Evolutionary conservation across 2,113 vertebrate genomes (phyloP), one percentile per base, ranked within the genome.

Genomic region (Piprites chloris): DNA sequence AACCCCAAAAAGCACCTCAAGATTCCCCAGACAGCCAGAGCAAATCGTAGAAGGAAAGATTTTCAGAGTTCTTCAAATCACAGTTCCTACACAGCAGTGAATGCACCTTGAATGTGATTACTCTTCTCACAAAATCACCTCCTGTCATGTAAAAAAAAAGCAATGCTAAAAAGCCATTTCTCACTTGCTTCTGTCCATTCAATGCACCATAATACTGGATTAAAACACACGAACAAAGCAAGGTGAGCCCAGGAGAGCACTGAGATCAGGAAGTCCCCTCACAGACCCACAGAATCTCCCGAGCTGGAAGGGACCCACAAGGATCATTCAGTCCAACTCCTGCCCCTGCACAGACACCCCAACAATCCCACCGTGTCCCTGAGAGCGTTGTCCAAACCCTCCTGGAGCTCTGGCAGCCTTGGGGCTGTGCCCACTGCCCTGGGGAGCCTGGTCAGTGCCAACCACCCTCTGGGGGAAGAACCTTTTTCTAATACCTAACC

Each of bases 331-430:
- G 20, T 49, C 32, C 41, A 65, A 6, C 3, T 6, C 41, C 24
- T 7, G 9, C 5, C 23, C 42, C 35, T 65, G 35, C 35, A 2
- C 26, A 79, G 16, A 42, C 20, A 1, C 4, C 7, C 11, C 41
- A 65, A 5, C 22, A 63, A 12, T 5, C 13, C n/a, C 58, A 35
- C 2, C 35, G 16, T 18, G 26, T 0, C 24, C 42, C 50, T 73
- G 49, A 17, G 0, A 65, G 75, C 0, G 0, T 0, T 49, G 21
- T 2, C 49, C 67, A 32, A 72, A 49, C 0, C 0, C 21, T 42
- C 32, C 67, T 49, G 56, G 35, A 65, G 35, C 67, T 73, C 49
- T 33, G 42, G 50, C 49, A 80, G 41, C 35, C 66, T 63, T 14
- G 0, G 58, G 24, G 42, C 42, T 0, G 1, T 4, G 42, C 1